phyloP scores from a whole-genome alignment of 30 jellyfish, hydroid and myxozoan genomes.

The Aurelia sp. region DNA sequence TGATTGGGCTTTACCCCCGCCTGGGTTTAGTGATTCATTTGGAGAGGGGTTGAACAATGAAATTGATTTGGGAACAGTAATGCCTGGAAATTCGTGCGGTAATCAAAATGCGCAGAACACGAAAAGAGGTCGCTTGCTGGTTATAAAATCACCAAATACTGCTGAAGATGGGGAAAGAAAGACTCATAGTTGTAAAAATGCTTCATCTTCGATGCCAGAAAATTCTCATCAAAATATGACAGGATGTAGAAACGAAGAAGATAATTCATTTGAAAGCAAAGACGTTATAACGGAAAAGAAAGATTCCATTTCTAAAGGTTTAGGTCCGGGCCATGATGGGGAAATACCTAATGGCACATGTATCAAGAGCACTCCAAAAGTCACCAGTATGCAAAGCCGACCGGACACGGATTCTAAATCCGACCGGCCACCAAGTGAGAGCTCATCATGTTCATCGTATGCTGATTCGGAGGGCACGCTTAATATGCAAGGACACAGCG shows the following conservation, averaged over 20 bases:
- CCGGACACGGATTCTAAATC: neutral
- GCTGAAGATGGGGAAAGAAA: too few species aligned
- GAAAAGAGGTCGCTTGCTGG: constrained; percentile 14
- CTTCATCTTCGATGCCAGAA: too few species aligned
- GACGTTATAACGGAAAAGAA: neutral
- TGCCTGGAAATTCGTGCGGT: neutral
- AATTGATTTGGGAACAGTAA: neutral
- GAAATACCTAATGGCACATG: neutral
- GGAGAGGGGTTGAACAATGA: neutral
- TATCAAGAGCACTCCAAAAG: neutral
- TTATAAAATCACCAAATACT: constrained; percentile 4
- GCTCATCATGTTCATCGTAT: constrained; percentile 10
- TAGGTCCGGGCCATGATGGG: neutral
- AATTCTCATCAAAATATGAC: too few species aligned
- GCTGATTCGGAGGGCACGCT: constrained; percentile 12
- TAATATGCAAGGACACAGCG: constrained; percentile 18
- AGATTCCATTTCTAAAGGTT: neutral
- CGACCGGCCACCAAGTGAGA: constrained; percentile 14
- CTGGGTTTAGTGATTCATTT: too few species aligned
- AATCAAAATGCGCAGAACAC: neutral
- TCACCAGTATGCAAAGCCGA: neutral
- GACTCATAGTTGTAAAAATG: too few species aligned
- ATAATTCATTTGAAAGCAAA: neutral
- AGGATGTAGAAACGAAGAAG: neutral
- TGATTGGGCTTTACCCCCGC: neutral